Evolutionary conservation across 2,797 vertebrate genomes (phyloP).

Genomic region (Limnodromus scolopaceus): DNA sequence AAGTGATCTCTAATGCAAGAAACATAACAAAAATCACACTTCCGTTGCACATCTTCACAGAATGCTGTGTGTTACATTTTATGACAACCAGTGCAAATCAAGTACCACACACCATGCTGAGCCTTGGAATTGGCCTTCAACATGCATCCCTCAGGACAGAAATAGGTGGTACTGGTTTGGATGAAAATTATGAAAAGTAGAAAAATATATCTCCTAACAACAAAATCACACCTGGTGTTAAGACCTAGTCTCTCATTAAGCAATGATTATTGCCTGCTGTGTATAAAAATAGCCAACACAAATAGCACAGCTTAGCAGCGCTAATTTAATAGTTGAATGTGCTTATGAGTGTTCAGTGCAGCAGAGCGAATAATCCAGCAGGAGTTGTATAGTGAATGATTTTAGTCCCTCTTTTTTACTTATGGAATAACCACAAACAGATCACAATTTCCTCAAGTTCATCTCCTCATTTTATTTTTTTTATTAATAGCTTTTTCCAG

Average conservation of each 20-base stretch:
- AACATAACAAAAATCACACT: not conserved
- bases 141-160: not conserved
- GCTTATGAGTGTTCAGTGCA: conserved; percentile 56
- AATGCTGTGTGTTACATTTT: not conserved
- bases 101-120: not conserved
- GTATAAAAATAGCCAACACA: conserved; percentile 70
- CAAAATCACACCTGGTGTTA: conserved; percentile 43
- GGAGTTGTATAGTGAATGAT: not conserved
- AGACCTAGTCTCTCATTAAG: conserved; percentile 56
- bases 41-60: not conserved
- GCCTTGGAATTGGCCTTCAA: conserved; percentile 31
- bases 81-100: conserved; percentile 40
- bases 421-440: conserved; percentile 11
- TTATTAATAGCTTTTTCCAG: conserved; percentile 6
- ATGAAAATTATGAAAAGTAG: conserved; percentile 2
- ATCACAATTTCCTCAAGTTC: conserved; percentile 14
- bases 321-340: conserved; percentile 74
- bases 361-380: conserved; percentile 41
- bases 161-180: not conserved
- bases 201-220: not conserved
- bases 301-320: conserved; percentile 62
- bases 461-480: not conserved
- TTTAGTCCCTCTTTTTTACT: conserved; percentile 6
- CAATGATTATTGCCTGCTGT: conserved; percentile 66
- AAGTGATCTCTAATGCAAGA: not conserved